Conservation (phyloP, 2,888 invertebrate species). For the Watsonalla binaria region DNA sequence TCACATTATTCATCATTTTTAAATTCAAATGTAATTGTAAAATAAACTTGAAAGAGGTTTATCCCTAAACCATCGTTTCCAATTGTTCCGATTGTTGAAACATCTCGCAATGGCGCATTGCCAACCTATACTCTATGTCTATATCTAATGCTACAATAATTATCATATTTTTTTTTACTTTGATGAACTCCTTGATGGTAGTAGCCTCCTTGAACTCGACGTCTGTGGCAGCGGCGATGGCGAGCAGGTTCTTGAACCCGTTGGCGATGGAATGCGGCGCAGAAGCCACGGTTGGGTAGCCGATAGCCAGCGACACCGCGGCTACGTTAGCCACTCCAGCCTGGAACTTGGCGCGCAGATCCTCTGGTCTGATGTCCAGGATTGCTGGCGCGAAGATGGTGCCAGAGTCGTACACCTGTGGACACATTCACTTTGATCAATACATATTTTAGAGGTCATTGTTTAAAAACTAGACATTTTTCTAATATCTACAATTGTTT, state of each 20-base stretch:
- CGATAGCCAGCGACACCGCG: conserved; percentile 93
- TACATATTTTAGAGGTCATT: neutral
- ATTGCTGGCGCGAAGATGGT: conserved; percentile 98
- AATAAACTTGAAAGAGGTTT: no score
- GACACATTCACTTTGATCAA: neutral
- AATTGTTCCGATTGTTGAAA: conserved; percentile 2
- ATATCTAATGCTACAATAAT: no score
- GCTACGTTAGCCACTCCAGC: conserved; percentile 97
- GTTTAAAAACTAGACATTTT: neutral
- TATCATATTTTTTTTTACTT: conserved; percentile 74
- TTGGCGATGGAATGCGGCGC: conserved; percentile 98
- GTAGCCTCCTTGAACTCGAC: conserved; percentile 96
- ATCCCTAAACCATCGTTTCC: no score
- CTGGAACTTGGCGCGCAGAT: conserved; percentile 93
- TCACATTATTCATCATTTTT: no score
- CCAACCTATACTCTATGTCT: no score
- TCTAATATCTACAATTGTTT: conserved; percentile 6
- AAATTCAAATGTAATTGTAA: no score
- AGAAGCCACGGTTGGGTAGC: conserved; percentile 97
- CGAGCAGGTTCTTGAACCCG: conserved; percentile 98
- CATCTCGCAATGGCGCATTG: neutral
- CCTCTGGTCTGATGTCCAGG: conserved; percentile 98
- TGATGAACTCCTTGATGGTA: conserved; percentile 94
- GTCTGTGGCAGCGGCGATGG: conserved; percentile 97
- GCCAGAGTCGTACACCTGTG: conserved; percentile 96